Base-by-base conservation (phyloP, 1,140 invertebrate species). In the Zaprionus inermis region DNA sequence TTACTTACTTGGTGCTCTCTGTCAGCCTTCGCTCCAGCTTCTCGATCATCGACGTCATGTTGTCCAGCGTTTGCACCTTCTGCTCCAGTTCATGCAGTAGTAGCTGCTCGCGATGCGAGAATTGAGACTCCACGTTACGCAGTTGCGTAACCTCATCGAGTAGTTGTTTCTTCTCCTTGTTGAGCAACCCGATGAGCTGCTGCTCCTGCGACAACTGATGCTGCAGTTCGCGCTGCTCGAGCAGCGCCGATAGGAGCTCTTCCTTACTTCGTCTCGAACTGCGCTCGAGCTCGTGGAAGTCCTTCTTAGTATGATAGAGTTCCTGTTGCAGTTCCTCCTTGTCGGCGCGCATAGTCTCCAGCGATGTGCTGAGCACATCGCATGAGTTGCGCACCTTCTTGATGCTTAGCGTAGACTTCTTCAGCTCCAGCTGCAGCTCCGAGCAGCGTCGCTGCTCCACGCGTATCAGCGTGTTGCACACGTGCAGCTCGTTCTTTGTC, bases 381-480 rank as follows among this genome's bases (percentile, higher is more conserved):
- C 72, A 91, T 3, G 82, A 84, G 16, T 59, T 22, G 6, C 68
- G 58, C 3, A 70, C 60, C 20, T 81, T 18, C 3, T 59, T 51
- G 2, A 89, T 60, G 38, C 32, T 86, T 10, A 84, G n/a, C 0
- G 49, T 38, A 2, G 74, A 90, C 14, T 71, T 46, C 9, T 65
- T 90, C 0, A 92, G 34, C 16, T 92, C 71, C 44, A 75, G 11
- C 30, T 83, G 74, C 2, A 92, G 61, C 10, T 91, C 83, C 12
- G 41, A 59, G 44, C 89, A 91, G 14, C 81, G 79, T 18, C 79
- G 90, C 38, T 90, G 67, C 51, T 92, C 83, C 4, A 88, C 73
- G 9, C 79, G 70, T 59, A 91, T 76, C 14, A 91, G 12, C 0
- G 85, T 78, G 4, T 72, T 66, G 28, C 54, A 76, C 0, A 92